phyloP scores from a whole-genome alignment of 2,888 invertebrate species.

The Drosophila nr. perissopoda region DNA sequence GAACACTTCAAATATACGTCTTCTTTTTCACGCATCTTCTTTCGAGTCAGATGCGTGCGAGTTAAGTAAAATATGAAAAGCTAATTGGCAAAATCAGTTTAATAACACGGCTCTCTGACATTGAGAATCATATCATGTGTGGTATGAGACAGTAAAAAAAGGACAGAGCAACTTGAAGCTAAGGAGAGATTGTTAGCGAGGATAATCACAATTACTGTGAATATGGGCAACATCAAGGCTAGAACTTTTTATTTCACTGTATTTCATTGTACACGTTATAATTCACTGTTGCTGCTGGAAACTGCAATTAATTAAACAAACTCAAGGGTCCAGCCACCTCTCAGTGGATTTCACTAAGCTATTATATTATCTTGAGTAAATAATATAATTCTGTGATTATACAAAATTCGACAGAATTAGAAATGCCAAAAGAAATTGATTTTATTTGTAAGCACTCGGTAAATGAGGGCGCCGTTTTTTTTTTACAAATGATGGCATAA shows the following conservation, averaged over 20 bases:
- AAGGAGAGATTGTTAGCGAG: neutral
- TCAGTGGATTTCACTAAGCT: neutral
- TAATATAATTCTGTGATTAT: neutral
- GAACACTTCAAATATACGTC: neutral
- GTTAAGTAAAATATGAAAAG: constrained; percentile 84
- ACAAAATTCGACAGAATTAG: constrained; percentile 2
- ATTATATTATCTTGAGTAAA: neutral
- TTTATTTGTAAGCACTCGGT: constrained; percentile 31
- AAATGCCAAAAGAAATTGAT: constrained; percentile 11
- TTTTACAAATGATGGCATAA: constrained; percentile 6
- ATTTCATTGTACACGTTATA: too few relatives aligned
- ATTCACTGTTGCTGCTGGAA: neutral
- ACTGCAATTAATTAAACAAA: constrained; percentile 35
- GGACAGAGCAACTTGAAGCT: neutral
- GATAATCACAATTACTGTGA: constrained; percentile 29
- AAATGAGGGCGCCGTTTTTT: constrained; percentile 9
- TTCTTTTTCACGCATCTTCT: neutral
- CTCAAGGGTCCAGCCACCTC: constrained; percentile 9
- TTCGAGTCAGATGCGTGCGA: constrained; percentile 10
- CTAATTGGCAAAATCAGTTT: constrained; percentile 58
- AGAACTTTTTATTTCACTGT: neutral
- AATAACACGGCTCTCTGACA: constrained; percentile 34
- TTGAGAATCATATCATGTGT: neutral
- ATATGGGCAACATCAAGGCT: constrained; percentile 10
- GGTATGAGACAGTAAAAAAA: neutral